phyloP scores from a whole-genome alignment of 1,140 invertebrate species.

The Drosophila parabipectinata region DNA sequence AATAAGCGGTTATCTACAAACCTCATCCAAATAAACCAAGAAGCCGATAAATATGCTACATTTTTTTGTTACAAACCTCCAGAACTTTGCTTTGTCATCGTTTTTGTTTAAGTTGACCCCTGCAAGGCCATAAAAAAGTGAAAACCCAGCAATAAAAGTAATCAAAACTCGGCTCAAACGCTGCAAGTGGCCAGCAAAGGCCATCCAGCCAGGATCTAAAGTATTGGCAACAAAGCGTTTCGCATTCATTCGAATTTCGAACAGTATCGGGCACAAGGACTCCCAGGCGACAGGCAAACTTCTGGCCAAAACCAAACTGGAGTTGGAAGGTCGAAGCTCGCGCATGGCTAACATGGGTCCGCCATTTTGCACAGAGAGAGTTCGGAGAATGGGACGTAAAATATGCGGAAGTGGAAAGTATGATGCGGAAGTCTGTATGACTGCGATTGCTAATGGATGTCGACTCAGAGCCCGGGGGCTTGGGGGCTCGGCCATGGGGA shows the following conservation, averaged over 20 bases:
- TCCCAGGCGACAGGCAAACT: conserved; percentile 45
- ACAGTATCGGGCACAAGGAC: conserved; percentile 15
- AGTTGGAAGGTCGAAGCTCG: conserved; percentile 46
- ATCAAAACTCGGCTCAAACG: conserved; percentile 10
- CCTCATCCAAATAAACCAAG: background rate
- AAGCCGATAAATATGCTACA: background rate
- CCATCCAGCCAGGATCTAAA: conserved; percentile 7
- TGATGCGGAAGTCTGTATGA: conserved; percentile 81
- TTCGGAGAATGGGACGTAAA: conserved; percentile 48
- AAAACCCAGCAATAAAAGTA: conserved; percentile 2
- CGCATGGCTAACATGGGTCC: conserved; percentile 72
- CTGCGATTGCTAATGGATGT: conserved; percentile 81
- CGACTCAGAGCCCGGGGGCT: conserved; percentile 24
- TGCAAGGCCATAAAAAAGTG: background rate
- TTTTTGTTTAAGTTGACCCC: background rate
- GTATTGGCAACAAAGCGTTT: conserved; percentile 16
- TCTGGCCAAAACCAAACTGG: conserved; percentile 35
- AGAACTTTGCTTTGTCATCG: background rate
- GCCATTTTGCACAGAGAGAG: conserved; percentile 64
- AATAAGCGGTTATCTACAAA: background rate
- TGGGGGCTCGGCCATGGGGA: no score
- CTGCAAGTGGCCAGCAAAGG: conserved; percentile 24
- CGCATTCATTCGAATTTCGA: conserved; percentile 39
- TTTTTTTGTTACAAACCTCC: background rate
- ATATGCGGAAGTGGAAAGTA: conserved; percentile 80